A percentile compares a stretch with the other conserved stretches of the same genome.
Evolutionary conservation across 2,888 invertebrate species (phyloP).

Genomic region (Acanthosepion esculentum): DNA sequence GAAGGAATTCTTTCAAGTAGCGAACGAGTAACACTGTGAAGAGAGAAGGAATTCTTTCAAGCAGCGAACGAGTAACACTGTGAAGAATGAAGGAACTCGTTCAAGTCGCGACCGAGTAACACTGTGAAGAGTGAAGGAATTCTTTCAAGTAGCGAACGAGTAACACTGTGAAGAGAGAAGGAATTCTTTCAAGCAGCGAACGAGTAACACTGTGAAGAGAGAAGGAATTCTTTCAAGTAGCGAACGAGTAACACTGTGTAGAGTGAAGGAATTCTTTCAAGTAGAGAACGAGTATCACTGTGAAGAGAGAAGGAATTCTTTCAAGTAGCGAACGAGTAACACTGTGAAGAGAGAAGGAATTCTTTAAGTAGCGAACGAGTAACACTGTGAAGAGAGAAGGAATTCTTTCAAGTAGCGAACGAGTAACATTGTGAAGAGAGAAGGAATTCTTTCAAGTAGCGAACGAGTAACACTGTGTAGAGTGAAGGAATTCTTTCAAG

Average conservation of each 20-base stretch:
- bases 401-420: neutral
- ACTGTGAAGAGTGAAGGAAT: slow-evolving; percentile 59
- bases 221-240: neutral
- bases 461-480: too few relatives aligned
- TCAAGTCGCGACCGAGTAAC: too few relatives aligned
- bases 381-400: slow-evolving; percentile 61
- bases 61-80: neutral
- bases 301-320: slow-evolving; percentile 47
- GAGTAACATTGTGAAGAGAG: neutral
- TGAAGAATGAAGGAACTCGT: too few relatives aligned
- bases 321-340: neutral
- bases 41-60: slow-evolving; percentile 33
- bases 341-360: too few relatives aligned
- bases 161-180: too few relatives aligned
- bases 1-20: too few relatives aligned
- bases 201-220: slow-evolving; percentile 65
- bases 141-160: neutral
- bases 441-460: too few relatives aligned
- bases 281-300: too few relatives aligned
- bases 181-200: too few relatives aligned
- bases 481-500: slow-evolving; percentile 1
- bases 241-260: neutral
- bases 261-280: too few relatives aligned
- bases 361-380: too few relatives aligned
- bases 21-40: too few relatives aligned